phyloP scores from a whole-genome alignment of 1,140 invertebrate species.

The Drosophila kanapiae region DNA sequence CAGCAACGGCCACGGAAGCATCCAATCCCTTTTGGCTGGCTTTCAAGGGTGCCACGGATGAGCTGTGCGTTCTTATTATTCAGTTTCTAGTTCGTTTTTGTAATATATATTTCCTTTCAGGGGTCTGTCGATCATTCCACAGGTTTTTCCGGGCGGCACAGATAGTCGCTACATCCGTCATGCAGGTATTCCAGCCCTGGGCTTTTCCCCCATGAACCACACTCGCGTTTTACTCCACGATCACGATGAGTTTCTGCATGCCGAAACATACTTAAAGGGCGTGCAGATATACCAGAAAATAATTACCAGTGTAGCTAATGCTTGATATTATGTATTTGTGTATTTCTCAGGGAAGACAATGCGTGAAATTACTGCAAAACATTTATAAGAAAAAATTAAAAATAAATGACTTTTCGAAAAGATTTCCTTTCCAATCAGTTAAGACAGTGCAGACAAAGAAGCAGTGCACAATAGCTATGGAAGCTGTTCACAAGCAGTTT shows the following conservation, averaged over 20 bases:
- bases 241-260: slow-evolving; percentile 91
- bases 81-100: no score
- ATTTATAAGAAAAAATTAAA: no score
- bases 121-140: slow-evolving; percentile 87
- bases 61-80: slow-evolving; percentile 85
- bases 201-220: slow-evolving; percentile 92
- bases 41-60: slow-evolving; percentile 88
- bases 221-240: slow-evolving; percentile 91
- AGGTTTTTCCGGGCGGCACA: slow-evolving; percentile 93
- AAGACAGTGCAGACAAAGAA: no score
- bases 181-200: slow-evolving; percentile 91
- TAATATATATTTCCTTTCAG: slow-evolving; percentile 20
- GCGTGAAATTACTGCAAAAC: background rate
- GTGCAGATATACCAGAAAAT: slow-evolving; percentile 90
- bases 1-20: slow-evolving; percentile 89
- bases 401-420: no score
- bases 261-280: slow-evolving; percentile 89
- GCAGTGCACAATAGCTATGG: no score
- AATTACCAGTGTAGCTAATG: slow-evolving; percentile 75
- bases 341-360: background rate
- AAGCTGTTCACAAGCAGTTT: no score
- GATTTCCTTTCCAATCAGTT: no score
- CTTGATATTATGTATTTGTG: background rate
- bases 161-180: slow-evolving; percentile 90
- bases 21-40: slow-evolving; percentile 93